Base-by-base conservation (phyloP, 1,140 invertebrate genomes). In the Branchinecta lynchi region DNA sequence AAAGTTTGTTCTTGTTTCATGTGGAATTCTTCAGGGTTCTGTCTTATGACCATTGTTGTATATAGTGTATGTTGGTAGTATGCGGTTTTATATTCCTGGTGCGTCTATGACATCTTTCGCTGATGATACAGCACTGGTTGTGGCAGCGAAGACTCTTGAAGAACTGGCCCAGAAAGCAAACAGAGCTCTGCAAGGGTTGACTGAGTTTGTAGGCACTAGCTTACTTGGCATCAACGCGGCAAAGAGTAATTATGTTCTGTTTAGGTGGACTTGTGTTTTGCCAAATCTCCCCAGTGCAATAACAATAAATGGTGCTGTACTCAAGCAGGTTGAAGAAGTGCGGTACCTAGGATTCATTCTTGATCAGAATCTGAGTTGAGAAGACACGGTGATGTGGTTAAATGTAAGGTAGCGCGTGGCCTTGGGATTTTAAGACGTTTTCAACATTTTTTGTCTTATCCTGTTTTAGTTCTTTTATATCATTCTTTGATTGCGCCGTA, bases 181-280 rank as follows among this genome's bases (percentile, higher is more conserved):
- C 46, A 51, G 46, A 51, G 46, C 46, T 51, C 9, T n/a, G 46
- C 46, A 51, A 51, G 46, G 46, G 46, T n/a, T 51, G 46, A 51
- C 9, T n/a, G 46, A 51, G 9, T 51, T 51, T 51, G 46, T 51
- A 51, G 9, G 46, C 46, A 51, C 46, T 51, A 51, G 46, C 46
- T 51, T 51, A 51, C 46, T 51, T 51, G n/a, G 46, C 9, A 51
- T 51, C n/a, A 51, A 9, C n/a, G 9, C 46, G 46, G 46, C 9
- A 51, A n/a, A 51, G 46, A 51, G 46, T 51, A 51, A 51, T 51
- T 51, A 51, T 51, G n/a, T 51, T 51, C 46, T 51, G 46, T 51
- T 51, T 51, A 51, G n/a, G 9, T n/a, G 46, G 46, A 51, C 9
- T 51, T 9, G 46, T 51, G 46, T 51, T 9, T 51, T n/a, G 9